A percentile compares a stretch with the other conserved stretches of the same genome.
phyloP scores from a whole-genome alignment of 2,113 vertebrate species.

The Tringa solitaria region DNA sequence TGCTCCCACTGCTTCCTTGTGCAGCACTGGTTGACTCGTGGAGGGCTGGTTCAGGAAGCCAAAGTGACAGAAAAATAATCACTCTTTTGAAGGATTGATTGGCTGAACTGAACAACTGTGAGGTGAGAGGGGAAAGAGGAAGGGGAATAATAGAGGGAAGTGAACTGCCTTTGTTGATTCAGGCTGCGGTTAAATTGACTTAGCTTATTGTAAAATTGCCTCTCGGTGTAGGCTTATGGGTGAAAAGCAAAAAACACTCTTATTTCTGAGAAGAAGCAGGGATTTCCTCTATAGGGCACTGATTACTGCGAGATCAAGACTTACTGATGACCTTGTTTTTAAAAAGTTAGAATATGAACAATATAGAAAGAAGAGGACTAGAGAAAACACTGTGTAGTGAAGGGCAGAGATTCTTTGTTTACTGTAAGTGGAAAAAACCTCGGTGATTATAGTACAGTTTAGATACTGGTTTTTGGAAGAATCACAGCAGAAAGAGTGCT shows the following conservation, averaged over 20 bases:
- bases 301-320: not conserved
- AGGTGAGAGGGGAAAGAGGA: constrained; percentile 27
- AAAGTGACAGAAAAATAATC: not conserved
- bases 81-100: not conserved
- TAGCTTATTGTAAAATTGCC: not conserved
- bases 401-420: not conserved
- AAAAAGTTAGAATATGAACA: not conserved
- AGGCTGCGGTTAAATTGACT: not conserved
- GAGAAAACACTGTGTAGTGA: not conserved
- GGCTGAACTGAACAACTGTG: not conserved
- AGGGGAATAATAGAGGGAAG: constrained; percentile 40
- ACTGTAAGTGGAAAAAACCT: not conserved
- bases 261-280: not conserved
- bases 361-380: not conserved
- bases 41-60: constrained; percentile 25
- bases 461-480: not conserved
- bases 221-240: not conserved
- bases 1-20: not conserved
- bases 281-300: not conserved
- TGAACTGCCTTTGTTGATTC: constrained; percentile 17
- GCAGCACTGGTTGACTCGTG: not conserved
- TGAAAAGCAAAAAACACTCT: not conserved
- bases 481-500: not conserved
- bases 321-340: not conserved
- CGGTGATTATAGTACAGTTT: not conserved